Conservation (phyloP, 2,113 vertebrate genomes). For the Axis porcinus region DNA sequence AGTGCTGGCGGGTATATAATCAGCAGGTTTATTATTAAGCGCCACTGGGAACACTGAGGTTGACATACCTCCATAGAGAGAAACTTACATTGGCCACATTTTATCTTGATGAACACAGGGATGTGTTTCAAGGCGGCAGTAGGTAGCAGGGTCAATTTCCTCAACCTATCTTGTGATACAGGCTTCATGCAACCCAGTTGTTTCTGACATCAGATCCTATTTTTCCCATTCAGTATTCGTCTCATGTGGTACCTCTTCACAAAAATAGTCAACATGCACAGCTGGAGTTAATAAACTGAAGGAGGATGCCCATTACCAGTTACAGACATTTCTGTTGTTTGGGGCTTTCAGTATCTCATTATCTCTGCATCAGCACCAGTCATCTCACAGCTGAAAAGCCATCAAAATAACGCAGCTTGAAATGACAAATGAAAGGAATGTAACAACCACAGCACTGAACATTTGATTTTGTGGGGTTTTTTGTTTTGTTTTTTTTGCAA, state of each 20-base stretch:
- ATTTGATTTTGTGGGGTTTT: slow-evolving; percentile 62
- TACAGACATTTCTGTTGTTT: slow-evolving; percentile 79
- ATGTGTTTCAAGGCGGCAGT: not conserved
- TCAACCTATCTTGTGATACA: slow-evolving; percentile 22
- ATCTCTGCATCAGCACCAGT: slow-evolving; percentile 82
- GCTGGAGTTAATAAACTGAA: slow-evolving; percentile 85
- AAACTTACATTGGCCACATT: slow-evolving; percentile 3
- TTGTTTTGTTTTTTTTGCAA: slow-evolving; percentile 11
- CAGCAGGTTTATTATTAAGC: not conserved
- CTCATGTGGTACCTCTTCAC: slow-evolving; percentile 66
- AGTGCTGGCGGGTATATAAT: not conserved
- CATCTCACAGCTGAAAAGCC: slow-evolving; percentile 80
- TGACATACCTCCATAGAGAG: not conserved
- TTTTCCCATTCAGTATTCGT: slow-evolving; percentile 72
- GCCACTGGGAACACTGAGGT: not conserved
- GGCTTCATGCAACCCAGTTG: slow-evolving; percentile 35
- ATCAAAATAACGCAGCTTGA: slow-evolving; percentile 85
- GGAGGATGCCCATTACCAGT: slow-evolving; percentile 81
- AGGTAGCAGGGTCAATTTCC: not conserved
- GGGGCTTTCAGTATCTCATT: slow-evolving; percentile 84
- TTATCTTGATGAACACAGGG: slow-evolving; percentile 7
- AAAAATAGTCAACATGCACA: slow-evolving; percentile 80
- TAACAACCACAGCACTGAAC: slow-evolving; percentile 69
- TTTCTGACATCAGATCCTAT: slow-evolving; percentile 71
- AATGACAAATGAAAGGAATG: slow-evolving; percentile 82